These are phyloP conservation scores for Limnephilus auricula DNA, from an alignment of 2,888 invertebrate genomes.

Conservation along the genomic window DNA sequence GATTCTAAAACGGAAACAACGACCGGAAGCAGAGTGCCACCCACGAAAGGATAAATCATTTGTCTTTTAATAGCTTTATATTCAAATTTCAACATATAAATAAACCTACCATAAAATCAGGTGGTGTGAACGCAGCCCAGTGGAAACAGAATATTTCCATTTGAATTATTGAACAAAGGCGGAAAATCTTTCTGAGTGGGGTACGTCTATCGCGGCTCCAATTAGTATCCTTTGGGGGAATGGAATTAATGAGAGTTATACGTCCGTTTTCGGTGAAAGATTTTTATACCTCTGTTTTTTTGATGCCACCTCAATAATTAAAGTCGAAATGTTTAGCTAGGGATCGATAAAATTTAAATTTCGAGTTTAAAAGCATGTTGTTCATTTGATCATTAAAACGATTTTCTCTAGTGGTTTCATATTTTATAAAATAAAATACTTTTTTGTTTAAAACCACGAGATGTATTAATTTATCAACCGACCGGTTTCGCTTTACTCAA, in stretches of 20 bases:
- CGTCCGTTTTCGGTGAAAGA: not conserved
- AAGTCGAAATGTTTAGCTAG: not conserved
- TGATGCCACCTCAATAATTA: not conserved
- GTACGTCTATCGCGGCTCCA: not conserved
- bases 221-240: not conserved
- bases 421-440: too few relatives aligned
- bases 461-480: too few relatives aligned
- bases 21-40: not conserved
- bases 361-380: too few relatives aligned
- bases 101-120: not conserved
- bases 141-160: not conserved
- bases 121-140: not conserved
- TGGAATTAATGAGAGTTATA: not conserved
- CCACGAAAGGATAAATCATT: slow-evolving; percentile 3
- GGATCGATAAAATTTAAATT: not conserved
- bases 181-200: not conserved
- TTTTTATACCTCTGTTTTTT: not conserved
- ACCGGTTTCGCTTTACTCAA: too few relatives aligned
- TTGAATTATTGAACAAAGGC: slow-evolving; percentile 37
- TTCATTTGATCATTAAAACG: too few relatives aligned
- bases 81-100: slow-evolving; percentile 15
- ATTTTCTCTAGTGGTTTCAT: too few relatives aligned
- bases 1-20: not conserved
- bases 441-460: too few relatives aligned
- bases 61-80: slow-evolving; percentile 29